Evolutionary conservation across 1,140 invertebrate genomes (phyloP).

Genomic region (Ips nitidus): DNA sequence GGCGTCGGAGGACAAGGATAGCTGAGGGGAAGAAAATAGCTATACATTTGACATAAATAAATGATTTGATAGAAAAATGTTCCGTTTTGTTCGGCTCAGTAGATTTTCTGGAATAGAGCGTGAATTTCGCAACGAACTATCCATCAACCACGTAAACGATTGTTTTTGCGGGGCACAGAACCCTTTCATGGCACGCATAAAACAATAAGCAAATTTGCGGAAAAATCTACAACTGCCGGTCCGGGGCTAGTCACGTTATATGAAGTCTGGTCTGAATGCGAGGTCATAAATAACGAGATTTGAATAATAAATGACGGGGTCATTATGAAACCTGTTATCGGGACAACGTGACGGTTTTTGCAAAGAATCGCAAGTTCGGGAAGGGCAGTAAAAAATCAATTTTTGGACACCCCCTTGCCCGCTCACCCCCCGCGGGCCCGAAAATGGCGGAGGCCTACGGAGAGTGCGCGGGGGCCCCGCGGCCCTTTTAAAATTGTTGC

Average conservation of each 20-base stretch:
- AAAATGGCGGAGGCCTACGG: constrained; percentile 13
- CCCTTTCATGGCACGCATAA: constrained; percentile 17
- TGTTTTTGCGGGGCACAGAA: constrained; percentile 11
- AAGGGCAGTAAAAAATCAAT: constrained; percentile 47
- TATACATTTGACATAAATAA: too few relatives aligned
- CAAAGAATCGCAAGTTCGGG: constrained; percentile 42
- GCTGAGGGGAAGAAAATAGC: too few relatives aligned
- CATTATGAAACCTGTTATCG: constrained; percentile 46
- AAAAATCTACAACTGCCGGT: constrained; percentile 33
- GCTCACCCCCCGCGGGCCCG: background rate
- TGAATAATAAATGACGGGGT: constrained; percentile 44
- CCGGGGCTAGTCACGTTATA: constrained; percentile 11
- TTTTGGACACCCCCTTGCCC: constrained; percentile 2
- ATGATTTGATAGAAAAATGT: too few relatives aligned
- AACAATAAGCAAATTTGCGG: constrained; percentile 36
- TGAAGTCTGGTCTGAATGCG: constrained; percentile 33
- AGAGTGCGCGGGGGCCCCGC: constrained; percentile 26
- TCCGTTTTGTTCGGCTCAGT: background rate
- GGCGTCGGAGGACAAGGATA: too few relatives aligned
- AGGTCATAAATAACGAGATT: constrained; percentile 42
- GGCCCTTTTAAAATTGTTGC: constrained; percentile 17
- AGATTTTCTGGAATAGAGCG: background rate
- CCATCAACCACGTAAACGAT: constrained; percentile 18
- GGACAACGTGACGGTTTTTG: constrained; percentile 41
- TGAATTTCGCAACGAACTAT: constrained; percentile 15